A percentile compares a stretch with the other conserved stretches of the same genome.
Conservation (phyloP, 2,888 invertebrate species). For the Calameuta pallipes region DNA sequence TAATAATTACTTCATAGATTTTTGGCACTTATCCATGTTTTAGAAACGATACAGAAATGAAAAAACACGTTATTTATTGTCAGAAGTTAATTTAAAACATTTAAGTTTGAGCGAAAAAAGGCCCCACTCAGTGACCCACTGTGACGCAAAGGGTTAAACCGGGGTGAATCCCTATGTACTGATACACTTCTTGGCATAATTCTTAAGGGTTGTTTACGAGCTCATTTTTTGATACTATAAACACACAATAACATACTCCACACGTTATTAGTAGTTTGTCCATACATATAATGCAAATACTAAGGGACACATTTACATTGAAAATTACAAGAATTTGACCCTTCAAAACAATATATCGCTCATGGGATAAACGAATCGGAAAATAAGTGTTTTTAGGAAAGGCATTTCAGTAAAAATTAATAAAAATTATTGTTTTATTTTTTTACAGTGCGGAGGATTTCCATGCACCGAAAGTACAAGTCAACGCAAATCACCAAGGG, state of each 20-base stretch:
- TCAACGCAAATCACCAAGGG: conserved; percentile 57
- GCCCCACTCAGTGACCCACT: no score
- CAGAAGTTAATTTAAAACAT: no score
- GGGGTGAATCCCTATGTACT: background rate
- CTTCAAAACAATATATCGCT: background rate
- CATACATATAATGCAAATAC: background rate
- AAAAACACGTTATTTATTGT: no score
- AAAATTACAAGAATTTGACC: background rate
- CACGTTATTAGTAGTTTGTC: background rate
- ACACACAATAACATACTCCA: background rate
- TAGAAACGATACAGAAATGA: no score
- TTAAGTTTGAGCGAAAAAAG: no score
- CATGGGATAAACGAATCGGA: background rate
- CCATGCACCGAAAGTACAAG: conserved; percentile 52
- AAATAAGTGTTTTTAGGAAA: background rate
- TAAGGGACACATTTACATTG: background rate
- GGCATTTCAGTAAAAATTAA: background rate
- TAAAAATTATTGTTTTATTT: background rate
- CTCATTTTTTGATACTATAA: background rate
- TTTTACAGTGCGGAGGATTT: conserved; percentile 59
- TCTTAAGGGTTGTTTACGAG: background rate
- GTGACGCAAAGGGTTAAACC: background rate
- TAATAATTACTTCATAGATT: no score
- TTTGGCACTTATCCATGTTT: no score
- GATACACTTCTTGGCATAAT: background rate